Percentiles rank a stretch among this genome's conserved stretches.
phyloP scores from a whole-genome alignment of 2,888 invertebrate genomes.

The Hypomecis punctinalis region DNA sequence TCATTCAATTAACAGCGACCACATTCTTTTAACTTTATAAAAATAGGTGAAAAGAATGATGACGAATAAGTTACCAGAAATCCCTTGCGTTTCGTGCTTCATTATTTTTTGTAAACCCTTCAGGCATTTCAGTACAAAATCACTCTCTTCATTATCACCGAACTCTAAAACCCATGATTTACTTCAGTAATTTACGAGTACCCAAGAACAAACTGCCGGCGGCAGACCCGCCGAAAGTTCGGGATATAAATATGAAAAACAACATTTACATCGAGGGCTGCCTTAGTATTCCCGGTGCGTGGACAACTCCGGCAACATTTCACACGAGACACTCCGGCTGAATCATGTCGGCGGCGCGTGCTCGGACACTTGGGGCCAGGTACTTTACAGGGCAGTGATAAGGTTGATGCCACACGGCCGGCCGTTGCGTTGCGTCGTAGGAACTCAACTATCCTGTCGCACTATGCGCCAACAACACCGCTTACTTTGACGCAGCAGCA shows the following conservation, averaged over 20 bases:
- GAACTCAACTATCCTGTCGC: too few species aligned
- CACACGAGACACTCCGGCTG: slow-evolving; percentile 68
- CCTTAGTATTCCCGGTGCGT: slow-evolving; percentile 65
- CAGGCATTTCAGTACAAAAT: not conserved
- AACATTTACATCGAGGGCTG: slow-evolving; percentile 62
- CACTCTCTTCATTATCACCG: not conserved
- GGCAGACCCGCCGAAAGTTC: slow-evolving; percentile 22
- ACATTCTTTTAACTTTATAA: not conserved
- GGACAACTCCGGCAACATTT: slow-evolving; percentile 69
- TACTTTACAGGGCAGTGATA: too few species aligned
- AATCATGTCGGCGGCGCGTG: slow-evolving; percentile 59
- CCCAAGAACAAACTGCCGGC: slow-evolving; percentile 17
- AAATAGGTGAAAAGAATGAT: not conserved
- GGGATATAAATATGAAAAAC: slow-evolving; percentile 59
- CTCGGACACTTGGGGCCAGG: slow-evolving; percentile 29
- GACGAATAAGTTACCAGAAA: too few species aligned
- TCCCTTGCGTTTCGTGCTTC: too few species aligned
- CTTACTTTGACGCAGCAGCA: too few species aligned
- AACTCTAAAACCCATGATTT: slow-evolving; percentile 22
- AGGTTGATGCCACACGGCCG: too few species aligned
- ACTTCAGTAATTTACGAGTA: slow-evolving; percentile 20
- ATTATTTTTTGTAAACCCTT: too few species aligned
- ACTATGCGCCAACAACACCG: too few species aligned
- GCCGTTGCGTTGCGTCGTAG: too few species aligned
- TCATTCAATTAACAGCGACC: not conserved